Evolutionary conservation across 2,797 vertebrate genomes (phyloP), one percentile per base, ranked within the genome.

Genomic region (Fistularia tabacaria): DNA sequence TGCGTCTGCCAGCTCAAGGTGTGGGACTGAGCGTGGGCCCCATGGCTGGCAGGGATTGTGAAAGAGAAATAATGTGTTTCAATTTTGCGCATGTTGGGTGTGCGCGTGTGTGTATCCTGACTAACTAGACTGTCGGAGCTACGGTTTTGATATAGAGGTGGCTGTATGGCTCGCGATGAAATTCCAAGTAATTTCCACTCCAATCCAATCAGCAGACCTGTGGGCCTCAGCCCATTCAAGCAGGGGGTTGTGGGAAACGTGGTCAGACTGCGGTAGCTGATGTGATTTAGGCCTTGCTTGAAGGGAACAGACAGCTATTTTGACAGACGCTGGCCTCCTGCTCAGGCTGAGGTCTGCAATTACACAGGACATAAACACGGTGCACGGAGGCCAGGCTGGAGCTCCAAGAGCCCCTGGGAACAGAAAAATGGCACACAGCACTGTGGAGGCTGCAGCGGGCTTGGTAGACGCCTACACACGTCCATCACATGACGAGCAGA

Each of bases 351-450:
- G 78, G 82, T 82, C 86, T 88, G 82, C 85, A 88, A 88, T 89
- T 89, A 88, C 82, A 85, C 80, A 85, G 82, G 73, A 88, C 81
- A 86, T 88, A 88, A 90, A 87, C 82, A 86, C 67, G 59, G 75
- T 69, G 79, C 9, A 44, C 68, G 15, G 54, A 55, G 59, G 77
- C 79, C 65, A 38, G 72, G 51, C 68, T 73, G 81, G 72, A 74
- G 79, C 62, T 71, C 54, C 0, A 3, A 66, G 65, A 69, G 77
- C 73, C 81, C 74, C 76, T 78, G 83, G 79, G 84, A 87, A 80
- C 1, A 57, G 74, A 69, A 82, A n/a, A 77, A 72, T 40, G 55
- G 56, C 52, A 45, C 64, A 49, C 69, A 52, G 65, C 69, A 69
- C 57, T 66, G 75, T 10, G 57, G 68, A 81, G 79, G 77, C 82